Conservation (phyloP, 2,113 vertebrate species). For the Psittacus erithacus region DNA sequence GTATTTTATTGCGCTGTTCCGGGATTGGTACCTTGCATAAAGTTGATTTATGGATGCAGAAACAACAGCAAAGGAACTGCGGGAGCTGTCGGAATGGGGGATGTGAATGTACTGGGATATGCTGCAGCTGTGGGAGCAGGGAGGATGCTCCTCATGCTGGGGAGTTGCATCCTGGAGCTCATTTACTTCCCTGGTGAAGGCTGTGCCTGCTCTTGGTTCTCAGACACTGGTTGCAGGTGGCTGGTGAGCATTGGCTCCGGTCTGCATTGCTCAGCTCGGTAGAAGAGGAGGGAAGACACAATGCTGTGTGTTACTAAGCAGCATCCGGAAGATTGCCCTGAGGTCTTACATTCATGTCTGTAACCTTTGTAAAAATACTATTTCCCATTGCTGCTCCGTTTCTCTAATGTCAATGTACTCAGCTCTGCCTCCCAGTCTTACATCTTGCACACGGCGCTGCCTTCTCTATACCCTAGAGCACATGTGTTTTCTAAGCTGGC, state of each 20-base stretch:
- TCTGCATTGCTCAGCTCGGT: neutral
- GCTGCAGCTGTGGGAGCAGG: neutral
- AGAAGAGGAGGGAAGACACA: neutral
- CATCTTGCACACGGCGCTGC: neutral
- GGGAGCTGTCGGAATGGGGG: neutral
- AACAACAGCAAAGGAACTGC: neutral
- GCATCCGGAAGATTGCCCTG: constrained; percentile 31
- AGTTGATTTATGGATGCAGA: neutral
- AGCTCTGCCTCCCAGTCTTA: constrained; percentile 38
- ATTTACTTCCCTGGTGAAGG: neutral
- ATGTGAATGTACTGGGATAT: neutral
- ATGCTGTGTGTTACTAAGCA: neutral
- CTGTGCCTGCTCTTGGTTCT: rapidly evolving
- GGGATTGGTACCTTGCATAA: neutral
- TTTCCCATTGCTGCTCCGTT: constrained; percentile 32
- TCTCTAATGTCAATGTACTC: constrained; percentile 59
- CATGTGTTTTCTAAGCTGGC: constrained; percentile 26
- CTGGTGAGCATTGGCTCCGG: neutral
- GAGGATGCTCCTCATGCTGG: rapidly evolving
- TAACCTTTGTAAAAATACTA: constrained; percentile 64
- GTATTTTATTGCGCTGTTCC: neutral
- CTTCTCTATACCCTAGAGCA: constrained; percentile 46
- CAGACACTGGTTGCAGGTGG: rapidly evolving
- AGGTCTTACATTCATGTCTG: constrained; percentile 40
- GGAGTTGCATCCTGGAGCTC: too few species aligned